Percentiles rank a stretch among this genome's conserved stretches.
phyloP scores from a whole-genome alignment of 2,888 invertebrate genomes.

The Erynnis tages region DNA sequence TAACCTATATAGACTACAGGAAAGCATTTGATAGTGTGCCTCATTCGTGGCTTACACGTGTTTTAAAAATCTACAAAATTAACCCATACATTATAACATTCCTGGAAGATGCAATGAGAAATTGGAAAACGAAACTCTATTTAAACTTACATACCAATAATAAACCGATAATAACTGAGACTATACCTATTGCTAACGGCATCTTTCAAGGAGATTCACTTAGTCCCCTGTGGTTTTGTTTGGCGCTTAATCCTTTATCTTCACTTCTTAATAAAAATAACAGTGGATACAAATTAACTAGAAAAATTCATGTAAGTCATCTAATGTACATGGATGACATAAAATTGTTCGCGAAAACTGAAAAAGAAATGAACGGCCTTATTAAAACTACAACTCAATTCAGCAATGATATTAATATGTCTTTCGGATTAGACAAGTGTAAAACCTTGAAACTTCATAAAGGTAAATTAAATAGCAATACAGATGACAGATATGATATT shows the following conservation, averaged over 20 bases:
- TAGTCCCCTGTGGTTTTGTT: conserved; percentile 30
- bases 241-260: conserved; percentile 30
- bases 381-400: conserved; percentile 21
- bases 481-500: not conserved
- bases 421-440: conserved; percentile 29
- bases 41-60: conserved; percentile 28
- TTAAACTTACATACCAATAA: not conserved
- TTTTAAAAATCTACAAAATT: conserved; percentile 29
- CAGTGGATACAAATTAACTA: not conserved
- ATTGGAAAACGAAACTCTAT: conserved; percentile 28
- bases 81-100: conserved; percentile 23
- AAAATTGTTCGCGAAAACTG: conserved; percentile 15
- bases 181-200: conserved; percentile 27
- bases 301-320: conserved; percentile 6
- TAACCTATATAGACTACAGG: conserved; percentile 22
- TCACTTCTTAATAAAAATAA: not conserved
- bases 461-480: conserved; percentile 12
- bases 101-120: conserved; percentile 19
- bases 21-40: conserved; percentile 32
- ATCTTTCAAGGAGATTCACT: conserved; percentile 34
- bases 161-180: conserved; percentile 21
- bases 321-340: conserved; percentile 28
- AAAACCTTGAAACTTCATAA: conserved; percentile 23
- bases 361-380: conserved; percentile 20
- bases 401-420: conserved; percentile 29